Evolutionary conservation across 2,888 invertebrate genomes (phyloP), one percentile per base, ranked within the genome.

Genomic region (Phoenoteleia sp.): DNA sequence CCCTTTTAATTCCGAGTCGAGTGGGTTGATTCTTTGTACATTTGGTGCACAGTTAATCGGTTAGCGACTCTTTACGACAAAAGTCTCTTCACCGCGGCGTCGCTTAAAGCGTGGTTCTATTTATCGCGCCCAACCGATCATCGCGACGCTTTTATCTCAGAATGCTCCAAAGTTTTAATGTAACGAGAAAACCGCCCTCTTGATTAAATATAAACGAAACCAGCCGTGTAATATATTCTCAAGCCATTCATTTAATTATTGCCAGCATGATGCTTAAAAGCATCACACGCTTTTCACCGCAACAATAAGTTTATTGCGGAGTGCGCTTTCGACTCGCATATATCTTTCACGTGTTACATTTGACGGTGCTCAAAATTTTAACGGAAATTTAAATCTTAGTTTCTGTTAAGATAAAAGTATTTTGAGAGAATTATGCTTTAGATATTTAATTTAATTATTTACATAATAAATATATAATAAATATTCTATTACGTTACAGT

Each of bases 161-260:
- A 21, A 66, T n/a, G 7, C 29, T 13, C 9, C 33, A 17, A n/a
- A 9, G 23, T 69, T 42, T 49, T 54, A 72, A 58, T 45, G 72
- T 58, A 72, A 58, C 58, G 45, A 71, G 58, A 21, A 72, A 72
- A 47, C 36, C 33, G 17, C 27, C 58, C 25, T 39, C 42, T 58
- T 58, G 56, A 58, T 58, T 47, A 72, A 72, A 72, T 72, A 58
- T 69, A 69, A 69, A 69, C 69, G 69, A 42, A 45, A 27, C n/a
- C 17, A 7, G 15, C 15, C n/a, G 58, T 33, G 17, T 56, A 58
- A 72, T 58, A 52, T 72, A 45, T 72, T 58, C 19, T n/a, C 45
- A 0, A 42, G 6, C 67, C 19, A 47, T 47, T 67, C 67, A n/a
- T 67, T 54, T 54, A 69, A 69, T 69, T 52, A 69, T 66, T 64